These are phyloP conservation scores for Calyptomena viridis DNA, from an alignment of 2,113 vertebrate species.

Conservation along the genomic window DNA sequence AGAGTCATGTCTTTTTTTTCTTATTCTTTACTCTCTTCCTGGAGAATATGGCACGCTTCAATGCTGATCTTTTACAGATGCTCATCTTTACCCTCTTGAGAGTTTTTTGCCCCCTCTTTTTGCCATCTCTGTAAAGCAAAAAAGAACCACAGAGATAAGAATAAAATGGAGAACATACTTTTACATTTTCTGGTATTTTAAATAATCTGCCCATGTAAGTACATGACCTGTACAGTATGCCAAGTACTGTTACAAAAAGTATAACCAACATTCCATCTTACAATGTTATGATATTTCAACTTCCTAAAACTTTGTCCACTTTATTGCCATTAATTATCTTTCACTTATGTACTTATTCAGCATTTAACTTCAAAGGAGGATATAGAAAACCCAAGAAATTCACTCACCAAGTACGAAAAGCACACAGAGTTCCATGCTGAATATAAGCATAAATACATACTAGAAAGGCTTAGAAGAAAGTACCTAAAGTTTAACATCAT, in stretches of 20 bases:
- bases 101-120: conserved; percentile 62
- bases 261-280: not conserved
- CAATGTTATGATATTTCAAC: not conserved
- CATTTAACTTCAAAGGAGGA: not conserved
- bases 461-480: not conserved
- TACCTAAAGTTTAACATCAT: not conserved
- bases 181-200: not conserved
- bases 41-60: conserved; percentile 32
- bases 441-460: not conserved
- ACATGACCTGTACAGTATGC: not conserved
- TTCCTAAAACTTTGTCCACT: not conserved
- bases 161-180: not conserved
- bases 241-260: not conserved
- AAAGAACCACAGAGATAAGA: conserved; percentile 17
- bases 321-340: not conserved
- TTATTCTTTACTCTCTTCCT: conserved; percentile 62
- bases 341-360: not conserved
- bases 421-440: not conserved
- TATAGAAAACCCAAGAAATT: not conserved
- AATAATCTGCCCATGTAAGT: not conserved
- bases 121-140: conserved; percentile 67
- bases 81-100: conserved; percentile 29
- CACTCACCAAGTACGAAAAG: not conserved
- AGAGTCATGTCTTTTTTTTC: conserved; percentile 30
- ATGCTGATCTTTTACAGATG: not conserved